Percentiles rank a stretch among this genome's conserved stretches.
Conservation (phyloP, 2,888 invertebrate species). For the Anthrax anthrax region DNA sequence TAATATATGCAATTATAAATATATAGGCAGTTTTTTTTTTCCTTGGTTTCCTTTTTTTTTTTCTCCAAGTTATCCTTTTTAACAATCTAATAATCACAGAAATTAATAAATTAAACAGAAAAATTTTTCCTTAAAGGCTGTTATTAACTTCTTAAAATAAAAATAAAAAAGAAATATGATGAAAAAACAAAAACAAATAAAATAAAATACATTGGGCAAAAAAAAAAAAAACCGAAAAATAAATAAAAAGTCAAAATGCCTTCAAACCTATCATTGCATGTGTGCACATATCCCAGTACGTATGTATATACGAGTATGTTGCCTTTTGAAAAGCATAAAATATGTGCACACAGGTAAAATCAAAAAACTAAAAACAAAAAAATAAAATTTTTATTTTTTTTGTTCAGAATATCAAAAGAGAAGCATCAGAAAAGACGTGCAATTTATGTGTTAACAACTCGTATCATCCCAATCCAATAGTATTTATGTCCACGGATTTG, state of each 20-base stretch:
- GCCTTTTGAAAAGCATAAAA: neutral
- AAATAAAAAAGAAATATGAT: too few relatives aligned
- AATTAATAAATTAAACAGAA: neutral
- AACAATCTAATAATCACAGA: neutral
- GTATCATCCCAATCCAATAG: slow-evolving; percentile 13
- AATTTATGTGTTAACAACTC: slow-evolving; percentile 13
- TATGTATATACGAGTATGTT: too few relatives aligned
- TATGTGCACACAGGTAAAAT: neutral
- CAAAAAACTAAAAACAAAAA: neutral
- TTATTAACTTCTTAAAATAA: neutral
- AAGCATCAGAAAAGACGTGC: slow-evolving; percentile 1
- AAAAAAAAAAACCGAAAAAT: neutral
- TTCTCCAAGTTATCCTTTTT: neutral
- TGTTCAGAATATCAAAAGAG: too few relatives aligned
- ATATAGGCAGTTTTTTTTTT: neutral
- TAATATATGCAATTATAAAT: too few relatives aligned
- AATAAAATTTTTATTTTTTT: too few relatives aligned
- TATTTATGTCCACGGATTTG: slow-evolving; percentile 13
- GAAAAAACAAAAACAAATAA: too few relatives aligned
- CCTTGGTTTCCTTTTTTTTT: neutral
- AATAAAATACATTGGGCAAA: neutral
- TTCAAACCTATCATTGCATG: neutral
- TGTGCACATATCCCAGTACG: too few relatives aligned
- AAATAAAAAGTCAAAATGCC: neutral
- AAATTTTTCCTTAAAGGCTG: neutral